phyloP scores from a whole-genome alignment of 2,888 invertebrate genomes.

The Lamellibrachia satsuma region DNA sequence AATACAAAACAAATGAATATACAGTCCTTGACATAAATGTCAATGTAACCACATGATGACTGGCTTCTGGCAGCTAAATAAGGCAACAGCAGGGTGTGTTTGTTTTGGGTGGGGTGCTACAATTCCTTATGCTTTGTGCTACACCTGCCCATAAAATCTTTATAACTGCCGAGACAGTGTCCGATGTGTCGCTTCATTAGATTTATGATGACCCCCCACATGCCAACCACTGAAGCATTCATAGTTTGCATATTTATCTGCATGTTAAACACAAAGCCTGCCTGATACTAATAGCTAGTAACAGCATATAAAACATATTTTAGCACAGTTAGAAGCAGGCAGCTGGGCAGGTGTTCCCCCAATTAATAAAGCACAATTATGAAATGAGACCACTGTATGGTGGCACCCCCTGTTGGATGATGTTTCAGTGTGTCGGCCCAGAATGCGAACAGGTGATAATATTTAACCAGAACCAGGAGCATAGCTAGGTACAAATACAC shows the following conservation, averaged over 20 bases:
- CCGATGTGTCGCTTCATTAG: too few species aligned
- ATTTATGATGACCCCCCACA: neutral
- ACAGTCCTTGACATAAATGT: neutral
- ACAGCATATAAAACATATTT: slow-evolving; percentile 6
- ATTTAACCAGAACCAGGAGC: neutral
- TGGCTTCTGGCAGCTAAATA: neutral
- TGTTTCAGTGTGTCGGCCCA: neutral
- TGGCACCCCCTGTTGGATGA: neutral
- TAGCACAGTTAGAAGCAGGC: neutral
- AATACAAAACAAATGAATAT: neutral
- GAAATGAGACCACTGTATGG: neutral
- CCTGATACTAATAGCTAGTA: neutral
- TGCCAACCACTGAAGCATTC: neutral
- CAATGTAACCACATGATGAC: neutral
- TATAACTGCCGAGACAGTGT: neutral
- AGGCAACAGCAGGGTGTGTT: neutral
- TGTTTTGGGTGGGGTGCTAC: neutral
- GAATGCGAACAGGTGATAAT: neutral
- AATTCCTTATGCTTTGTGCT: neutral
- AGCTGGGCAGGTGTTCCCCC: neutral
- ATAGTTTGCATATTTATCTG: neutral
- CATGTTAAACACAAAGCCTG: slow-evolving; percentile 11
- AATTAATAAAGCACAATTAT: neutral
- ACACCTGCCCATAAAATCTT: neutral
- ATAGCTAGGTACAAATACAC: too few species aligned